Base-by-base conservation (phyloP, 2,113 vertebrate genomes). In the Dendropsophus ebraccatus region DNA sequence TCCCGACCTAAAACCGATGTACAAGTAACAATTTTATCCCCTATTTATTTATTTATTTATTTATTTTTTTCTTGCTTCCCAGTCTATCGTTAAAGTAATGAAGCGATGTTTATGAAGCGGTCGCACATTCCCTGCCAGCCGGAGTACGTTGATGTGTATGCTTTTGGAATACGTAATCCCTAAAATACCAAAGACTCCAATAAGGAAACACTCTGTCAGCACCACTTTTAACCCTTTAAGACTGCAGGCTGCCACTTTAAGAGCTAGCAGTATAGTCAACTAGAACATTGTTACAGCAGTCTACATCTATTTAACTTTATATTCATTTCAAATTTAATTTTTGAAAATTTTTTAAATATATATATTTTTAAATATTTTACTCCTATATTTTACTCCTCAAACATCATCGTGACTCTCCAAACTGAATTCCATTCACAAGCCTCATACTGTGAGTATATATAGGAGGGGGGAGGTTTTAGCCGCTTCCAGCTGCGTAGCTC, bases 161-260 rank as follows among this genome's bases (percentile, higher is more conserved):
- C 37, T 79, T 37, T 35, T 41, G 54, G 76, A 37, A 52, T 60
- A 80, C 23, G 77, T 62, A 62, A 80, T 62, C 54, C 54, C 54
- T 62, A n/a, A 45, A 80, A 80, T 80, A 80, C 77, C 77, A 80
- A 62, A 80, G 76, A 41, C 49, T 60, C 76, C 76, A 60, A 21
- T 17, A 80, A 80, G 77, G 77, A 80, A 62, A 60, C 35, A 41
- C 77, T 60, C 35, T 60, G 54, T 62, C 77, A 80, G 56, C 77
- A 45, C 77, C 2, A 9, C 25, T 54, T 30, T 30, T 35, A 50
- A 80, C 77, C 35, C 54, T 17, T 50, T 17, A 58, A 23, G 28
- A 10, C 30, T 49, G 32, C 28, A 1, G 16, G 25, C 16, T 9
- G 30, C 23, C 62, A 5, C 62, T 67, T 67, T 67, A 67, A 17